Percentiles rank a stretch among this genome's conserved stretches.
These are phyloP conservation scores for Psylliodes chrysocephalus DNA, from an alignment of 2,888 invertebrate species.

Conservation along the genomic window DNA sequence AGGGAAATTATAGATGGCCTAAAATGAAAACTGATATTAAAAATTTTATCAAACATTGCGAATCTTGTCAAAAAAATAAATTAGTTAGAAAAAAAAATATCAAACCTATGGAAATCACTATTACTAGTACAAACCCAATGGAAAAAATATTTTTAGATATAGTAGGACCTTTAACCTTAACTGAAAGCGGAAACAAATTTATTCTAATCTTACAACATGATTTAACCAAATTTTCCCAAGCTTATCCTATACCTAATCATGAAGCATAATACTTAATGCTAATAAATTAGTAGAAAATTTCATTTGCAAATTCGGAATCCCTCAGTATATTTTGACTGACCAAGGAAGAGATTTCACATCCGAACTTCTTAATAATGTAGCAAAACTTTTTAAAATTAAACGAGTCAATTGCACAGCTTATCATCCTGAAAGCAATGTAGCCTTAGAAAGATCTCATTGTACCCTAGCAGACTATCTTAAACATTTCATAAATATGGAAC, in stretches of 20 bases:
- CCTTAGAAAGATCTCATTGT: slow-evolving; percentile 44
- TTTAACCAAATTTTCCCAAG: slow-evolving; percentile 49
- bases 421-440: slow-evolving; percentile 43
- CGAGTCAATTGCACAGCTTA: slow-evolving; percentile 42
- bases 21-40: slow-evolving; percentile 44
- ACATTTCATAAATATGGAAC: slow-evolving; percentile 47
- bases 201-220: slow-evolving; percentile 49
- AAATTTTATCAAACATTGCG: slow-evolving; percentile 43
- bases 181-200: slow-evolving; percentile 45
- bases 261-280: slow-evolving; percentile 46
- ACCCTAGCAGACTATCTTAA: slow-evolving; percentile 36
- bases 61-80: slow-evolving; percentile 42
- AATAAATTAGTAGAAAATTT: slow-evolving; percentile 45
- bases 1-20: slow-evolving; percentile 46
- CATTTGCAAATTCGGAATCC: slow-evolving; percentile 50
- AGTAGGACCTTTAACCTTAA: too few species aligned
- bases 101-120: slow-evolving; percentile 15
- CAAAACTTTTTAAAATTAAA: slow-evolving; percentile 23
- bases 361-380: slow-evolving; percentile 8
- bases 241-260: slow-evolving; percentile 48
- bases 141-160: slow-evolving; percentile 39
- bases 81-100: slow-evolving; percentile 4
- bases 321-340: slow-evolving; percentile 49
- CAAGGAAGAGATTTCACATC: too few species aligned
- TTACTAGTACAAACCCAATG: slow-evolving; percentile 35